A percentile compares a stretch with the other conserved stretches of the same genome.
Conservation (phyloP, 2,888 invertebrate species). For the Andrena dorsata region DNA sequence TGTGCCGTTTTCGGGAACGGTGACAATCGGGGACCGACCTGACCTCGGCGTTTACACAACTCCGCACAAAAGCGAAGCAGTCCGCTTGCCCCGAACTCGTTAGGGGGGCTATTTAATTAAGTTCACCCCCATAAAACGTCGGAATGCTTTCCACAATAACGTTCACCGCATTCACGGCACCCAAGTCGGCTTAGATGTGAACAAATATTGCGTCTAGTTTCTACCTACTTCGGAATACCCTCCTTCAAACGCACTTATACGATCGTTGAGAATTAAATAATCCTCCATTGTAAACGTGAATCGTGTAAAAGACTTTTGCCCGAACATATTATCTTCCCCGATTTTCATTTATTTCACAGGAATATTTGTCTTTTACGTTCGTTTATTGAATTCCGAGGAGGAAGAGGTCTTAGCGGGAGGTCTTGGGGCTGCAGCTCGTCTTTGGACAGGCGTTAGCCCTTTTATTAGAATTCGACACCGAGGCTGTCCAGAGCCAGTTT, state of each 20-base stretch:
- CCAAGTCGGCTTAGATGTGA: background rate
- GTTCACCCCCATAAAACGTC: constrained; percentile 6
- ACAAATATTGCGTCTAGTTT: constrained; percentile 3
- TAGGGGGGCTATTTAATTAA: constrained; percentile 25
- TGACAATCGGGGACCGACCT: constrained; percentile 14
- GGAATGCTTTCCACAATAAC: constrained; percentile 3
- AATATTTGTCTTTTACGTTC: no score
- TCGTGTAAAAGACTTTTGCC: no score
- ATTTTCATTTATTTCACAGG: no score
- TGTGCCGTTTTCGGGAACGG: constrained; percentile 25
- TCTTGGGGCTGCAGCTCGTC: constrained; percentile 15
- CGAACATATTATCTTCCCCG: no score
- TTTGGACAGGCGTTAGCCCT: constrained; percentile 17
- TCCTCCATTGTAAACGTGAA: background rate
- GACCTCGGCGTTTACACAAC: constrained; percentile 7
- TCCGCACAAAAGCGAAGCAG: constrained; percentile 8
- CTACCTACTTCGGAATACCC: background rate
- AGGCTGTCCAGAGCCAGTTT: constrained; percentile 12
- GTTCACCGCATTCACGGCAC: background rate
- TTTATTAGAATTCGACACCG: constrained; percentile 40
- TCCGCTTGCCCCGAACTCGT: constrained; percentile 14
- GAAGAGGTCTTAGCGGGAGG: background rate
- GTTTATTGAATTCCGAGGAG: background rate
- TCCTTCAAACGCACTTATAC: background rate
- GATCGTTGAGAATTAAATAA: no score